phyloP scores from a whole-genome alignment of 2,888 invertebrate genomes.

The Brenthis hecate region DNA sequence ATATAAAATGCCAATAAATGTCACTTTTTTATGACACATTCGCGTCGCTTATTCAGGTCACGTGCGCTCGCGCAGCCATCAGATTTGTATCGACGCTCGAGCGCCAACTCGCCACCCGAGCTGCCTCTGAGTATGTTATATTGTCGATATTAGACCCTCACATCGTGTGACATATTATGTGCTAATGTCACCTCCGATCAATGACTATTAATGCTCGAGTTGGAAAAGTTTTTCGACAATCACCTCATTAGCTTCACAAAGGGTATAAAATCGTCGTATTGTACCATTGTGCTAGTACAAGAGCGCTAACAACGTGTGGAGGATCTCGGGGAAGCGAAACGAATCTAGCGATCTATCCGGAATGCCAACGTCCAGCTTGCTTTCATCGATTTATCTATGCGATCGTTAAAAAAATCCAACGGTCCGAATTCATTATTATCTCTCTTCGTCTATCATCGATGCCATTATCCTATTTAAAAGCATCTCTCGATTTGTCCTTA shows the following conservation, averaged over 20 bases:
- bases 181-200: conserved; percentile 66
- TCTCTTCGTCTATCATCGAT: conserved; percentile 79
- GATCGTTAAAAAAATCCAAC: conserved; percentile 67
- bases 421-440: conserved; percentile 79
- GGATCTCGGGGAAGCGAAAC: conserved; percentile 79
- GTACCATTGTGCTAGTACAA: conserved; percentile 69
- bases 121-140: conserved; percentile 56
- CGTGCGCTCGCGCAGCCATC: conserved; percentile 65
- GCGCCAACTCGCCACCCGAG: conserved; percentile 52
- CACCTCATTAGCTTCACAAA: conserved; percentile 75
- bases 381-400: conserved; percentile 66
- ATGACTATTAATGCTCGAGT: conserved; percentile 60
- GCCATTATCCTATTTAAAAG: conserved; percentile 82
- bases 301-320: conserved; percentile 79
- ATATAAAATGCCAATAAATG: conserved; percentile 81
- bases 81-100: conserved; percentile 70
- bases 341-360: conserved; percentile 69
- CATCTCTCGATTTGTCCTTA: conserved; percentile 80
- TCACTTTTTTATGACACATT: conserved; percentile 79
- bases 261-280: conserved; percentile 71
- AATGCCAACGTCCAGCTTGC: conserved; percentile 63
- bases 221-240: conserved; percentile 67
- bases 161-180: conserved; percentile 43
- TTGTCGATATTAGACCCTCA: conserved; percentile 48
- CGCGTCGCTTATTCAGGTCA: conserved; percentile 70